Evolutionary conservation across 2,113 vertebrate genomes (phyloP).

Genomic region (Scalopus aquaticus): DNA sequence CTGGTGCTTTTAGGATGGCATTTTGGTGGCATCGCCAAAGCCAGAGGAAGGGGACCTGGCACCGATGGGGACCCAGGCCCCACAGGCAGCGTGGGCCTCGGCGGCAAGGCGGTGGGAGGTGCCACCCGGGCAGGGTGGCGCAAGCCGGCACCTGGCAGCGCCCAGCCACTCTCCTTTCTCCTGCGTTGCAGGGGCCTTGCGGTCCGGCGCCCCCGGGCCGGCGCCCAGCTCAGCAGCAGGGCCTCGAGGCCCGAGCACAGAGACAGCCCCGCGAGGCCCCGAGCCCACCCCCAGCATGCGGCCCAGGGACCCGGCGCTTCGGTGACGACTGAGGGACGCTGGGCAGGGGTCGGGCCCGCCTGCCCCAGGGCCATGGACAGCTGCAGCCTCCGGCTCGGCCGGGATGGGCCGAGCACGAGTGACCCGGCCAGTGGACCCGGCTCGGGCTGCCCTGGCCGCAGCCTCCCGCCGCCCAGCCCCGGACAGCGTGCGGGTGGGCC

Average conservation of each 20-base stretch:
- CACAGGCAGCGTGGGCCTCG: background rate
- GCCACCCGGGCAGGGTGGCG: no score
- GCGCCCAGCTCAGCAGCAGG: rapidly evolving
- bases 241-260: background rate
- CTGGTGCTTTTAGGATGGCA: background rate
- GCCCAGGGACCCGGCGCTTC: background rate
- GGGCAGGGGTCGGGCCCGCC: background rate
- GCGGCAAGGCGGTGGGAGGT: background rate
- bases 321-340: background rate
- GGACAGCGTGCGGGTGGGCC: background rate
- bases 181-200: slow-evolving; percentile 53
- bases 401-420: no score
- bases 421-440: no score
- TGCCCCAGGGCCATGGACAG: background rate
- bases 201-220: background rate
- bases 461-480: rapidly evolving
- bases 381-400: rapidly evolving
- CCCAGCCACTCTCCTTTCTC: background rate
- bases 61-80: no score
- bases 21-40: background rate
- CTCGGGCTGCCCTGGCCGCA: background rate
- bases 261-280: background rate
- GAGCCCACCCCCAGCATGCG: rapidly evolving
- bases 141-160: background rate
- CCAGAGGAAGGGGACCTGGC: background rate